phyloP scores from a whole-genome alignment of 2,113 vertebrate species.

The Malurus alboscapulatus region DNA sequence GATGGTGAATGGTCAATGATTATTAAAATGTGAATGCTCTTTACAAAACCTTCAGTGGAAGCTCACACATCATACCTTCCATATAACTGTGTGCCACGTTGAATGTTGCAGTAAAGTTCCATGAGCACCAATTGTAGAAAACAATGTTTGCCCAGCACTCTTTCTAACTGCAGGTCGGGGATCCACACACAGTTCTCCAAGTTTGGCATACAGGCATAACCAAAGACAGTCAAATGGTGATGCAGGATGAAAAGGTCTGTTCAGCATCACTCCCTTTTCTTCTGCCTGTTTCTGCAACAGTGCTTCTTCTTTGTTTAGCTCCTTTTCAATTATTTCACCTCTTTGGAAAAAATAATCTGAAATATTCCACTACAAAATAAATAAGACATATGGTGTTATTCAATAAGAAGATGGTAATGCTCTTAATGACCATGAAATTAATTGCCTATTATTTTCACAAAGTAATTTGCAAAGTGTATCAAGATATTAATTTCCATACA shows the following conservation, averaged over 20 bases:
- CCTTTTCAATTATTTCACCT: slow-evolving; percentile 92
- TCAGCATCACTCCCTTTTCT: slow-evolving; percentile 88
- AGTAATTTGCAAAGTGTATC: not conserved
- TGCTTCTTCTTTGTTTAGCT: slow-evolving; percentile 90
- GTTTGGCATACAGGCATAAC: slow-evolving; percentile 94
- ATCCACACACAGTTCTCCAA: slow-evolving; percentile 95
- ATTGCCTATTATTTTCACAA: not conserved
- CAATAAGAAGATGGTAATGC: not conserved
- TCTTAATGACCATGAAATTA: not conserved
- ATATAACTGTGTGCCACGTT: slow-evolving; percentile 96
- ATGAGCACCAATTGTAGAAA: slow-evolving; percentile 96
- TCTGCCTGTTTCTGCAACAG: slow-evolving; percentile 87
- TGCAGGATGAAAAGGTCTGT: slow-evolving; percentile 92
- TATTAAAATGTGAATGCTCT: not conserved
- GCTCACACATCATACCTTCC: slow-evolving; percentile 81
- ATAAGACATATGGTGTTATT: not conserved
- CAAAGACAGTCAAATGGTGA: slow-evolving; percentile 97
- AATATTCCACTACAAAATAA: slow-evolving; percentile 93
- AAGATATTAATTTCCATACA: not conserved
- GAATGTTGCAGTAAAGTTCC: slow-evolving; percentile 93
- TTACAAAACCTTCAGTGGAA: not conserved
- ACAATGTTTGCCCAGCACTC: slow-evolving; percentile 94
- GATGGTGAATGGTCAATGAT: not conserved
- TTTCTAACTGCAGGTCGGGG: slow-evolving; percentile 94
- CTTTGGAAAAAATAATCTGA: slow-evolving; percentile 99